Conservation (phyloP, 2,797 vertebrate genomes). For the Tragopan temminckii region DNA sequence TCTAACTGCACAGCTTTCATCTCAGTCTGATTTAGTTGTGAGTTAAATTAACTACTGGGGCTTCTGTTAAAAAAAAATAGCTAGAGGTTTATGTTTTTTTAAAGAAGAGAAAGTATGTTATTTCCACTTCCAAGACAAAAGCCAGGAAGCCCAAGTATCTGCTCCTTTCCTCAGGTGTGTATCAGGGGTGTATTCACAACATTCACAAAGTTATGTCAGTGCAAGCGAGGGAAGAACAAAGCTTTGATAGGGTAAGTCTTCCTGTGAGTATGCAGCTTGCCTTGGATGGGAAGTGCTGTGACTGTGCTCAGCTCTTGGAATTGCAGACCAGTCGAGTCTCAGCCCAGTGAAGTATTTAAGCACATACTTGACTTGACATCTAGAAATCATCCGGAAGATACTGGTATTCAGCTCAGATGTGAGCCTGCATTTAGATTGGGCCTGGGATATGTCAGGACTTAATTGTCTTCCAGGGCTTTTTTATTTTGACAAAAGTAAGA, state of each 20-base stretch:
- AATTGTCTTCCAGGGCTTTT: background rate
- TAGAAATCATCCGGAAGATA: background rate
- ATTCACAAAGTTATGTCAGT: background rate
- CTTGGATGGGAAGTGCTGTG: background rate
- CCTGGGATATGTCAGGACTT: background rate
- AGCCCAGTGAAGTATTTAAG: background rate
- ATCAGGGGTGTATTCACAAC: background rate
- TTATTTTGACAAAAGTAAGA: background rate
- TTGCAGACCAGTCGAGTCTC: background rate
- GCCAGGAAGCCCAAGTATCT: background rate
- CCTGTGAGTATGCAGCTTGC: background rate
- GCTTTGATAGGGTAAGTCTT: background rate
- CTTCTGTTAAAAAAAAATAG: background rate
- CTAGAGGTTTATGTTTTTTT: background rate
- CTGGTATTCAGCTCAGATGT: background rate
- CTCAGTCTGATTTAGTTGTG: background rate
- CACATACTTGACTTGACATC: rapidly evolving
- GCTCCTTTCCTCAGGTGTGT: background rate
- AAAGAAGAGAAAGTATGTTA: background rate
- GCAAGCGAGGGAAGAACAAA: background rate
- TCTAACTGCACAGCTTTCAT: background rate
- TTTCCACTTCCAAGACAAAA: background rate
- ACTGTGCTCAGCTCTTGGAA: background rate
- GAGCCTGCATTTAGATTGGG: background rate
- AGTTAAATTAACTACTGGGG: background rate